Conservation (phyloP, 2,888 invertebrate genomes). For the Cerceris rybyensis region DNA sequence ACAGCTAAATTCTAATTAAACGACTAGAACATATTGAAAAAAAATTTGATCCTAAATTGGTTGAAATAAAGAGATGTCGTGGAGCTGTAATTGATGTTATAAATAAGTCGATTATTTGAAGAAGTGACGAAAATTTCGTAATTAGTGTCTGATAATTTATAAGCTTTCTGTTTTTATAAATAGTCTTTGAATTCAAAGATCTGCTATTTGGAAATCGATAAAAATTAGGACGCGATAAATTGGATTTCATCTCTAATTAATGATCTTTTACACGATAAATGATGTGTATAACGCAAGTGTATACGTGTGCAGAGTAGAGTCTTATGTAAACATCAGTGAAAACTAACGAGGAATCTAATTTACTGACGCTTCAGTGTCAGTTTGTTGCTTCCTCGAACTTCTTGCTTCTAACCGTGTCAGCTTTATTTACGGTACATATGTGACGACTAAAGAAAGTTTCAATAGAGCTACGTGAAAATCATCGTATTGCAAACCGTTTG, state of each 20-base stretch:
- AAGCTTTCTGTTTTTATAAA: no score
- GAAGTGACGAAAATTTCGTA: no score
- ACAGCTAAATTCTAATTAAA: no score
- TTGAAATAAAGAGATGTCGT: no score
- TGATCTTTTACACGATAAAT: background rate
- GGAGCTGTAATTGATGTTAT: no score
- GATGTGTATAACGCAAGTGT: conserved; percentile 20
- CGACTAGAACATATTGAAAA: no score
- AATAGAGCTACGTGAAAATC: conserved; percentile 10
- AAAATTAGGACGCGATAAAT: background rate
- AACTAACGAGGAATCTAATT: conserved; percentile 50
- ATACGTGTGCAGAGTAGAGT: conserved; percentile 38
- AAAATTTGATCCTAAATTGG: no score
- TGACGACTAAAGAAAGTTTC: conserved; percentile 5
- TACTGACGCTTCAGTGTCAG: conserved; percentile 28
- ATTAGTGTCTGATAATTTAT: no score
- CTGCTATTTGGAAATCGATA: no score
- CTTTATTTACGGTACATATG: conserved; percentile 25
- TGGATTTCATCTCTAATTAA: background rate
- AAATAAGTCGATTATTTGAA: no score
- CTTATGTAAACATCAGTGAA: conserved; percentile 66
- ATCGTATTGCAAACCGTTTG: no score
- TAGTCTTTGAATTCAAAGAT: no score
- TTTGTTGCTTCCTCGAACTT: conserved; percentile 28
- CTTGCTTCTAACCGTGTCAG: conserved; percentile 42